Base-by-base conservation (phyloP, 2,113 vertebrate genomes). In the Takifugu flavidus region DNA sequence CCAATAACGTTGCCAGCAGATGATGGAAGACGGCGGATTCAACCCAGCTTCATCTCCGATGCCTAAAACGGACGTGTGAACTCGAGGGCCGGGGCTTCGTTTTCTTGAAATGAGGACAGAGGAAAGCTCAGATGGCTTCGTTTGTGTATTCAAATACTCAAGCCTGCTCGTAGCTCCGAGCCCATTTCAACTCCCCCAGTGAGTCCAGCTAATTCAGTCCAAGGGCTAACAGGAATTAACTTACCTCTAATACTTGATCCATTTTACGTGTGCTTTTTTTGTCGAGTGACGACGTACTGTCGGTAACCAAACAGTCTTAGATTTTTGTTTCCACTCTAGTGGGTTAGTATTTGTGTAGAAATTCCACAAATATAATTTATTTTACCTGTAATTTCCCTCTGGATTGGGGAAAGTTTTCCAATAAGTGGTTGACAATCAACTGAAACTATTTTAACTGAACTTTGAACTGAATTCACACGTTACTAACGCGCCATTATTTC, bases 341-440 rank as follows among this genome's bases (percentile, higher is more conserved):
- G 64, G 72, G 66, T 52, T 62, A 56, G 26, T 65, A 27, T 75
- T 70, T 78, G 70, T 83, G 72, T 77, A 70, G 57, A 63, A 45
- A 75, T 73, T 74, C 75, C 74, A 61, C 65, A 56, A 53, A 53
- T 80, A 4, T 84, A 82, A 87, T 62, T 84, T 86, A 87, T 88
- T 84, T 70, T 69, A 85, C 62, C 34, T 20, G 63, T 53, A 29
- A 61, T 79, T 91, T 87, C 83, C 81, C 75, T 70, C 54, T 66
- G 10, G 6, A 57, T 57, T 83, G 88, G 86, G 77, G n/a, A n/a
- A 47, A 81, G 80, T 67, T 55, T 59, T 73, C 59, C n/a, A 70
- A 73, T 64, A 84, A 77, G 76, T 90, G 78, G 91, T 92, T 92
- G 91, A 92, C 85, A 91, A 89, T 92, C 91, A 92, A 92, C 91